Conservation (phyloP, 2,888 invertebrate species). For the Trypoxylon attenuatum region DNA sequence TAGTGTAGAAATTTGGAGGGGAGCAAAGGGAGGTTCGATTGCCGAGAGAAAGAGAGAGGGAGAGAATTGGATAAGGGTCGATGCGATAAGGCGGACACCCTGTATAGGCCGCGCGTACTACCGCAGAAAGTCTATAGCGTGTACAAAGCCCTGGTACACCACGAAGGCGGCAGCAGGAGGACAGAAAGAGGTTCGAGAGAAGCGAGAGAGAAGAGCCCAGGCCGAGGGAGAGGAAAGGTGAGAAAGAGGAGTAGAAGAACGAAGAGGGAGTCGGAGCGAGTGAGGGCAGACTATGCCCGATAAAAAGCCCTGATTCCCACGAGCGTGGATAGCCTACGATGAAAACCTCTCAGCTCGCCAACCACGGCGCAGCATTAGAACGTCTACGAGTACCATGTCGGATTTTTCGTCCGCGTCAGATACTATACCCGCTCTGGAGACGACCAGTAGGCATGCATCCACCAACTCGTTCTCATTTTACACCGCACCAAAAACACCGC, state of each 20-base stretch:
- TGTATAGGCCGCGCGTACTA: constrained; percentile 37
- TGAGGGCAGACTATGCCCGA: constrained; percentile 46
- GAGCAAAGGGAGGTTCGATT: neutral
- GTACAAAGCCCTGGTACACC: constrained; percentile 32
- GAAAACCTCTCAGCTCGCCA: constrained; percentile 55
- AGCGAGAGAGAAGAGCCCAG: constrained; percentile 24
- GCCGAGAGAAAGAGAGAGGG: neutral
- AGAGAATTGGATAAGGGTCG: constrained; percentile 32
- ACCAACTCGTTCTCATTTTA: constrained; percentile 32
- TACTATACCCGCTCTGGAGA: constrained; percentile 17
- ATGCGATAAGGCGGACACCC: constrained; percentile 35
- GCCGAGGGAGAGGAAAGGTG: neutral
- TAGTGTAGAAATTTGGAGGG: neutral
- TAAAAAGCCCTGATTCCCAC: constrained; percentile 64
- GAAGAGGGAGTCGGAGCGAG: neutral
- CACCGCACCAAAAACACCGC: too few relatives aligned
- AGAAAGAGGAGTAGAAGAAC: neutral
- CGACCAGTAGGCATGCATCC: constrained; percentile 24
- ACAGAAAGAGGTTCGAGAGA: constrained; percentile 15
- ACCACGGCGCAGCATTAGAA: constrained; percentile 50
- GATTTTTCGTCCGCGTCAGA: constrained; percentile 48
- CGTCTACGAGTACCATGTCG: constrained; percentile 45
- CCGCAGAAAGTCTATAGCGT: constrained; percentile 47
- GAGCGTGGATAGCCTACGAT: constrained; percentile 58
- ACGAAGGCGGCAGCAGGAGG: neutral